These are phyloP conservation scores for Listronotus bonariensis DNA, from an alignment of 1,140 invertebrate genomes.

Conservation along the genomic window DNA sequence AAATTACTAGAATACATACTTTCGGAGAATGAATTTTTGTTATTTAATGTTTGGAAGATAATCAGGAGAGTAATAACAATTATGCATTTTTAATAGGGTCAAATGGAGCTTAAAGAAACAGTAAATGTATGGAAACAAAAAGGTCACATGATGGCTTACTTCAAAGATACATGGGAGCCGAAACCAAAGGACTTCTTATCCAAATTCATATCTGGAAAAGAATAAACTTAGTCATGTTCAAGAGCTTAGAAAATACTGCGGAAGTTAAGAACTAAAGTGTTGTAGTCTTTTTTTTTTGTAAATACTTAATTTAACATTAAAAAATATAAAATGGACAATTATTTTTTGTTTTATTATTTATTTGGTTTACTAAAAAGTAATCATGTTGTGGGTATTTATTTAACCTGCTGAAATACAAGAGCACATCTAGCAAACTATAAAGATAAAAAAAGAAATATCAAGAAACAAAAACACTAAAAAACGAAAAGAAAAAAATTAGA, in stretches of 20 bases:
- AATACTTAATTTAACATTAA: constrained; percentile 10
- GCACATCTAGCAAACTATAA: too few species aligned
- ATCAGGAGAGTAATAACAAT: too few species aligned
- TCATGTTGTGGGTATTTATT: too few species aligned
- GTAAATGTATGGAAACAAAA: constrained; percentile 87
- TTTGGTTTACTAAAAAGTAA: too few species aligned
- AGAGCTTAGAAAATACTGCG: background rate
- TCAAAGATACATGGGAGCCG: constrained; percentile 80
- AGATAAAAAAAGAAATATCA: too few species aligned
- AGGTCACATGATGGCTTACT: constrained; percentile 83
- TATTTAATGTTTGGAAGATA: too few species aligned
- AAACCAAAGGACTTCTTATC: constrained; percentile 92
- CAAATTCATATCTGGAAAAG: constrained; percentile 68
- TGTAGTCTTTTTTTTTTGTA: constrained; percentile 1
- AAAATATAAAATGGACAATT: background rate
- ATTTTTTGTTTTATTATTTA: constrained; percentile 24
- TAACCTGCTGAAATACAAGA: too few species aligned
- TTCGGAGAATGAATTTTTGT: too few species aligned
- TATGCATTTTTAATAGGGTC: constrained; percentile 65
- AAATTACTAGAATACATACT: too few species aligned
- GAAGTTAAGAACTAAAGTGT: background rate
- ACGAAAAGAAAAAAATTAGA: too few species aligned
- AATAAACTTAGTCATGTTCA: constrained; percentile 6
- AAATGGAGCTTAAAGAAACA: constrained; percentile 92
- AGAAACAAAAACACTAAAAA: too few species aligned